phyloP scores from a whole-genome alignment of 1,140 invertebrate species.

The Metopolophium dirhodum region DNA sequence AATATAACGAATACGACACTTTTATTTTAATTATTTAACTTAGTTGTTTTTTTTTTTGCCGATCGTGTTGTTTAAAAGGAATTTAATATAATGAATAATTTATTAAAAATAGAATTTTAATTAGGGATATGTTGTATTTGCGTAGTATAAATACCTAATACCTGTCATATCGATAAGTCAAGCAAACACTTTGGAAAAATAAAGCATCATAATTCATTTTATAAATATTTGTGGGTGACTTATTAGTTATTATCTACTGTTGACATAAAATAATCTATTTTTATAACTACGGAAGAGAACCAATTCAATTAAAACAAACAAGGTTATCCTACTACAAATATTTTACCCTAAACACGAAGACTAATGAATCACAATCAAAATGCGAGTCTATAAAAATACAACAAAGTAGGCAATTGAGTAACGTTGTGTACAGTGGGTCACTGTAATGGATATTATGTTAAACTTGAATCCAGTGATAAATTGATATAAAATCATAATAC shows the following conservation, averaged over 20 bases:
- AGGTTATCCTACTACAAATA: neutral
- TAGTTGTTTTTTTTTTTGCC: neutral
- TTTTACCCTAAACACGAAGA: neutral
- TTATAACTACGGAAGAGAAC: neutral
- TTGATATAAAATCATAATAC: too few species aligned
- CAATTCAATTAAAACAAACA: too few species aligned
- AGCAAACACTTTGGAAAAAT: neutral
- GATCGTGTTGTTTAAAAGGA: neutral
- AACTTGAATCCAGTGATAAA: too few species aligned
- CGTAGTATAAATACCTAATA: too few species aligned
- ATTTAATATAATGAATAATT: neutral
- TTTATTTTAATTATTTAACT: neutral
- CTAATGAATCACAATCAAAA: neutral
- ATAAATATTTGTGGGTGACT: neutral
- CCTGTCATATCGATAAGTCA: too few species aligned
- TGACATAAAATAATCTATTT: neutral
- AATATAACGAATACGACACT: neutral
- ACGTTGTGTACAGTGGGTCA: too few species aligned
- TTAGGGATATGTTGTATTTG: neutral
- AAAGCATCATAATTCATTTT: neutral
- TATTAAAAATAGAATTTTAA: neutral
- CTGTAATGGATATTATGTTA: too few species aligned
- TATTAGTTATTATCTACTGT: too few species aligned
- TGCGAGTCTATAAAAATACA: too few species aligned
- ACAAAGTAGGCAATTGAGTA: too few species aligned